A percentile compares a stretch with the other conserved stretches of the same genome.
Conservation (phyloP, 2,113 vertebrate genomes). For the Brachionichthys hirsutus region DNA sequence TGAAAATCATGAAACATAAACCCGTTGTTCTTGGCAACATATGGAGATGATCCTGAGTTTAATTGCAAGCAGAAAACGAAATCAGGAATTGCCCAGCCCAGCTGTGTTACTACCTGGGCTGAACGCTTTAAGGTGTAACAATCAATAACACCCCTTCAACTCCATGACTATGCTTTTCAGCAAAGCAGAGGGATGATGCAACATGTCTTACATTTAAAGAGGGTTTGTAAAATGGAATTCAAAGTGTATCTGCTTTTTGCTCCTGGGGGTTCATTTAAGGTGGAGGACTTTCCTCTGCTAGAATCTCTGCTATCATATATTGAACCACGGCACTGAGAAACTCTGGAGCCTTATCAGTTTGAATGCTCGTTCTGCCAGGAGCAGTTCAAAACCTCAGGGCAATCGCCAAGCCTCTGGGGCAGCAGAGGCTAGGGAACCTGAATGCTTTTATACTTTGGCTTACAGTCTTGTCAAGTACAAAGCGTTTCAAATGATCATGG, state of each 20-base stretch:
- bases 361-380: constrained; percentile 30
- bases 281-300: constrained; percentile 14
- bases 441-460: constrained; percentile 17
- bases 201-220: neutral
- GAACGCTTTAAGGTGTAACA: no score
- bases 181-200: no score
- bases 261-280: constrained; percentile 23
- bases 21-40: no score
- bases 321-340: constrained; percentile 34
- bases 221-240: neutral
- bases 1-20: no score
- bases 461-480: constrained; percentile 1
- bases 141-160: no score
- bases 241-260: constrained; percentile 2
- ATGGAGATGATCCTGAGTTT: no score
- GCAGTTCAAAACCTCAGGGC: constrained; percentile 21
- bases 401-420: constrained; percentile 13
- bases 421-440: constrained; percentile 3
- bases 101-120: no score
- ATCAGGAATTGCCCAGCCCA: no score
- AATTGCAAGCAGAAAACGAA: no score
- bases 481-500: constrained; percentile 12
- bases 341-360: constrained; percentile 40
- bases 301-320: constrained; percentile 28
- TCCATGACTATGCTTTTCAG: no score